phyloP scores from a whole-genome alignment of 2,797 vertebrate genomes.

The Typhlichthys eigenmanni region DNA sequence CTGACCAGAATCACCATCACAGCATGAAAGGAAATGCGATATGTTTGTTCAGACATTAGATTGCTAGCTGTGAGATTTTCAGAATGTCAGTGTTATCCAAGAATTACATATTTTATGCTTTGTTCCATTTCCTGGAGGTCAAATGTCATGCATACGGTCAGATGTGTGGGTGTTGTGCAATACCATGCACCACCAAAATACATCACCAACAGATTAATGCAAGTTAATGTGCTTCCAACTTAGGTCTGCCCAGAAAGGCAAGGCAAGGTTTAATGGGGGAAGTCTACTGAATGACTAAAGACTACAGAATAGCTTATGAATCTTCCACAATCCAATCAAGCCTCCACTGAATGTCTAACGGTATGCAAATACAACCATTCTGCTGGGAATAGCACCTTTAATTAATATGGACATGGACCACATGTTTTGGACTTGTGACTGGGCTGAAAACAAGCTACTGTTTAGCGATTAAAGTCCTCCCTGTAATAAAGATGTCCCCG shows the following conservation, averaged over 20 bases:
- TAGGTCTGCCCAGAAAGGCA: not conserved
- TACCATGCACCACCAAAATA: not conserved
- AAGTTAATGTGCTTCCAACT: not conserved
- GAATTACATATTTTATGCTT: slow-evolving; percentile 30
- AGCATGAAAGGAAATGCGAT: slow-evolving; percentile 50
- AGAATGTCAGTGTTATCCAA: slow-evolving; percentile 2
- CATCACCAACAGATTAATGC: not conserved
- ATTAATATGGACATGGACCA: slow-evolving; percentile 57
- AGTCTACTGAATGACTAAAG: slow-evolving; percentile 23
- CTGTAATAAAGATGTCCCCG: slow-evolving; percentile 64
- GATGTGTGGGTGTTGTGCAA: slow-evolving; percentile 1
- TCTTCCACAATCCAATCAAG: slow-evolving; percentile 34
- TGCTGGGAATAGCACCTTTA: slow-evolving; percentile 42
- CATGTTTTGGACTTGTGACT: slow-evolving; percentile 41
- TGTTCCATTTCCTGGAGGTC: slow-evolving; percentile 24
- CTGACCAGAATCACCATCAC: slow-evolving; percentile 32
- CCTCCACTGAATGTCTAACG: slow-evolving; percentile 37
- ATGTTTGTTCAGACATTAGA: slow-evolving; percentile 27
- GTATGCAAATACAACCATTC: slow-evolving; percentile 42
- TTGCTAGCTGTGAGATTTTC: slow-evolving; percentile 32
- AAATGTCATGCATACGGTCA: slow-evolving; percentile 1
- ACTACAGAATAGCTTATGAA: slow-evolving; percentile 36
- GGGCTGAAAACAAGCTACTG: slow-evolving; percentile 50
- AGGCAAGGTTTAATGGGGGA: not conserved
- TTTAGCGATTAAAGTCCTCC: slow-evolving; percentile 49